A percentile compares a stretch with the other conserved stretches of the same genome.
These are phyloP conservation scores for Rana temporaria DNA, from an alignment of 2,113 vertebrate species.

Conservation along the genomic window DNA sequence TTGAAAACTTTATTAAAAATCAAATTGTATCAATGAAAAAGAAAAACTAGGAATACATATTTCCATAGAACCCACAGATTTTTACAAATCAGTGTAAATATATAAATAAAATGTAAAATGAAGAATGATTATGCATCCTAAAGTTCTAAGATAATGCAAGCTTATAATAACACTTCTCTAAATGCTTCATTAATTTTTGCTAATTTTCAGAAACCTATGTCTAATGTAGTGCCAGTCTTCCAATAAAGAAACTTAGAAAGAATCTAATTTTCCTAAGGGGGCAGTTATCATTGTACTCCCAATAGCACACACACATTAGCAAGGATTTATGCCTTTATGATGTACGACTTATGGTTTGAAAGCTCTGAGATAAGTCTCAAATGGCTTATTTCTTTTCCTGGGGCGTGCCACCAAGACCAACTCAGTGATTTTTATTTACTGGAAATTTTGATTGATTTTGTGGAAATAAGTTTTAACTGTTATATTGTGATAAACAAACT, in stretches of 20 bases:
- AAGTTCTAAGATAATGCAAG: not conserved
- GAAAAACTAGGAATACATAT: too few relatives aligned
- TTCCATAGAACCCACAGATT: too few relatives aligned
- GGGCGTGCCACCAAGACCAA: slow-evolving; percentile 73
- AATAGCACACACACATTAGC: slow-evolving; percentile 77
- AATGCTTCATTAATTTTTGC: slow-evolving; percentile 66
- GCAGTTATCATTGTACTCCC: slow-evolving; percentile 80
- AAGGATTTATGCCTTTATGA: slow-evolving; percentile 76
- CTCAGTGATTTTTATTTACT: slow-evolving; percentile 48
- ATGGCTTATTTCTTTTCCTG: slow-evolving; percentile 66
- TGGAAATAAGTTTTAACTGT: slow-evolving; percentile 41
- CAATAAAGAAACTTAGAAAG: slow-evolving; percentile 80
- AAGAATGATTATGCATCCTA: not conserved
- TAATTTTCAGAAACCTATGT: slow-evolving; percentile 68
- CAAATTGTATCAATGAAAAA: too few relatives aligned
- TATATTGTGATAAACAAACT: slow-evolving; percentile 21
- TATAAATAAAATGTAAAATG: not conserved
- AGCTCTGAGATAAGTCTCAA: slow-evolving; percentile 70
- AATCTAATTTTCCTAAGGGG: slow-evolving; percentile 68
- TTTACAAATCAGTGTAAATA: not conserved
- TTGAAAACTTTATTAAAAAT: too few relatives aligned
- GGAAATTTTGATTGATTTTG: slow-evolving; percentile 52
- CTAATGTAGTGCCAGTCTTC: slow-evolving; percentile 67
- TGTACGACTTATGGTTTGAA: slow-evolving; percentile 65
- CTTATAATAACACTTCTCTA: slow-evolving; percentile 63